A percentile compares a stretch with the other conserved stretches of the same genome.
Conservation (phyloP, 1,140 invertebrate species). For the Saccostrea cuccullata region DNA sequence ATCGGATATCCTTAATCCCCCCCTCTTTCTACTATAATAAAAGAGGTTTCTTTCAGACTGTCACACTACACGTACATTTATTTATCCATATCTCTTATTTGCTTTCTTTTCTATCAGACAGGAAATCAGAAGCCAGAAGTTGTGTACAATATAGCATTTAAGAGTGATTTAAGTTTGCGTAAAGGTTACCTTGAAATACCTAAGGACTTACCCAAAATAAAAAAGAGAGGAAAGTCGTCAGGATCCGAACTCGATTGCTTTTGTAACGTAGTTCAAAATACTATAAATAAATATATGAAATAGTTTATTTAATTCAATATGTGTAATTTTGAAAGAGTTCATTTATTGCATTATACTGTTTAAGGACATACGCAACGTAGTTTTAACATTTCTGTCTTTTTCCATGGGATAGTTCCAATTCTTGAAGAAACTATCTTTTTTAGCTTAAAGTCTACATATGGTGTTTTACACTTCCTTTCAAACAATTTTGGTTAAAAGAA, state of each 20-base stretch:
- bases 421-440: too few relatives aligned
- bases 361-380: too few relatives aligned
- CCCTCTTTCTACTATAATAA: too few relatives aligned
- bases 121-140: background rate
- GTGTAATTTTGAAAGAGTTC: background rate
- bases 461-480: too few relatives aligned
- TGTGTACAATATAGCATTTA: background rate
- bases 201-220: conserved; percentile 23
- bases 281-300: background rate
- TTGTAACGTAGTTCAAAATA: conserved; percentile 32
- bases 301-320: background rate
- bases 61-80: too few relatives aligned
- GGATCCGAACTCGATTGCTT: background rate
- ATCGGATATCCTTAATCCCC: too few relatives aligned
- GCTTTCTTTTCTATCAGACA: background rate
- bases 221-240: background rate
- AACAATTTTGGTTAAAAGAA: too few relatives aligned
- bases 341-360: background rate
- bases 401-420: too few relatives aligned
- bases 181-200: background rate
- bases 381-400: too few relatives aligned
- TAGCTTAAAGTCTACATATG: too few relatives aligned
- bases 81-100: background rate
- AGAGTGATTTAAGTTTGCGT: too few relatives aligned
- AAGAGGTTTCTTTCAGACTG: too few relatives aligned